Base-by-base conservation (phyloP, 1,140 invertebrate species). In the Lanistes nyassanus region DNA sequence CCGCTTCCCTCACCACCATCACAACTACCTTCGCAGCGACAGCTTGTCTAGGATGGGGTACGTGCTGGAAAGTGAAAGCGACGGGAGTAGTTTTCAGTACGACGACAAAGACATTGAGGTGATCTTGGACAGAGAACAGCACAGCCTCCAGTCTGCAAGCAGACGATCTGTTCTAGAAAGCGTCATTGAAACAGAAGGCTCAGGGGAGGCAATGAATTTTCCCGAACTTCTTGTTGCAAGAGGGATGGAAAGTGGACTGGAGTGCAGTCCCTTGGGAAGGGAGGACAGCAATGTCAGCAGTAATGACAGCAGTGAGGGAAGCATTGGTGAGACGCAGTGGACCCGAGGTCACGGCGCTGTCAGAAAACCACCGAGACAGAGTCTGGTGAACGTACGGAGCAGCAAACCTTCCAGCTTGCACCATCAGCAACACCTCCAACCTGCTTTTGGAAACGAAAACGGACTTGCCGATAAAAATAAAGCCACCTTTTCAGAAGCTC, bases 1-100 rank as follows among this genome's bases (percentile, higher is more conserved):
- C 58, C 80, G 82, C 47, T 81, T 80, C 55, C 76, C 78, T 26
- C 81, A 80, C 21, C 77, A 84, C 64, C 81, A 80, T 16, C 77
- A 84, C 64, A 62, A 79, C 69, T 72, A 80, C 13, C 74, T 77
- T 9, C 75, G 77, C 26, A 79, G 76, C 37, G 66, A 79, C 47
- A 77, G 75, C 0, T 37, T 53, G 53, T 55, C 68, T 19, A 31
- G 67, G n/a, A 47, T 73, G 13, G 16, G 62, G n/a, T 29, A 56
- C 23, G n/a, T n/a, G n/a, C 65, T 76, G 34, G 79, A 80, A 47
- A 79, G 62, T 39, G 81, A 82, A 34, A 79, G 79, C 58, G 81
- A 82, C n/a, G 69, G 70, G 9, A 65, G 56, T 37, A 76, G 79
- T 34, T 73, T 75, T 58, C 51, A 56, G 21, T 80, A 82, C 58